phyloP scores from a whole-genome alignment of 1,140 invertebrate species.

The Drosophila oshimai region DNA sequence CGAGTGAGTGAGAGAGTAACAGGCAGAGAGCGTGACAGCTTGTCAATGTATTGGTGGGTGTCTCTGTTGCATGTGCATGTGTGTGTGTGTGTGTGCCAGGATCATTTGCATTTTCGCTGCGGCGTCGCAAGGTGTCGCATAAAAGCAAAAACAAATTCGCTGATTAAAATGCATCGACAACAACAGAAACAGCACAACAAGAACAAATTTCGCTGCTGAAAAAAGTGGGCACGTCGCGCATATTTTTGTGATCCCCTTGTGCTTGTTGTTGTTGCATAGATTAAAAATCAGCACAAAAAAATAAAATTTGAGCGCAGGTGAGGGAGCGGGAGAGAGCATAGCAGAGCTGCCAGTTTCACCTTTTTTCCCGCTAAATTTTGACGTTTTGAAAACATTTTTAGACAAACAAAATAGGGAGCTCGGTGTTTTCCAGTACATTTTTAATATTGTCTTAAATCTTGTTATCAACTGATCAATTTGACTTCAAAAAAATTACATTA shows the following conservation, averaged over 20 bases:
- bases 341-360: background rate
- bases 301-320: conserved; percentile 25
- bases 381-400: background rate
- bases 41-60: background rate
- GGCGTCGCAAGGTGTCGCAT: conserved; percentile 74
- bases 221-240: conserved; percentile 77
- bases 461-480: no score
- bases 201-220: conserved; percentile 57
- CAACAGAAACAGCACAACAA: conserved; percentile 20
- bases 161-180: conserved; percentile 45
- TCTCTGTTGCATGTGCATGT: background rate
- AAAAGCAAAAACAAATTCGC: conserved; percentile 18
- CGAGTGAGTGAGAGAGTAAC: background rate
- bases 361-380: background rate
- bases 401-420: background rate
- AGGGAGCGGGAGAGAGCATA: background rate
- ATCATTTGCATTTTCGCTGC: conserved; percentile 80
- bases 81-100: conserved; percentile 44
- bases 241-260: conserved; percentile 52
- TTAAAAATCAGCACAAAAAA: conserved; percentile 50
- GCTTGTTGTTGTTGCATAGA: conserved; percentile 62
- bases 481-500: no score
- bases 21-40: conserved; percentile 31
- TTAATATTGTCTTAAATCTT: no score
- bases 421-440: background rate